Base-by-base conservation (phyloP, 2,888 invertebrate species). In the Campoplex nolae region DNA sequence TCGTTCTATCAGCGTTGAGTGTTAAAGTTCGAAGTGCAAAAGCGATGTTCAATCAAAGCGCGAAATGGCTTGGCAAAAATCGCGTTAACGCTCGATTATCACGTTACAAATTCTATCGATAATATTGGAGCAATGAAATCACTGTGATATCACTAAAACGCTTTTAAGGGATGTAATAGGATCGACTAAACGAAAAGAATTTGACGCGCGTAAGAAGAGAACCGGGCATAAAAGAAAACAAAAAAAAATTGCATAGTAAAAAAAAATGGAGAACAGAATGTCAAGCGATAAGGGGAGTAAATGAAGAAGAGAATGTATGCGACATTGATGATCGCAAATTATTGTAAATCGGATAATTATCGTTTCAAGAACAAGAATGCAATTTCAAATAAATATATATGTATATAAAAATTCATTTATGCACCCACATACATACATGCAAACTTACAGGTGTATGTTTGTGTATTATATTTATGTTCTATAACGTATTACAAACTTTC, bases 61-160 rank as follows among this genome's bases (percentile, higher is more conserved):
- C 28, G 45, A 58, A 65, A 51, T 68, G 80, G 84, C n/a, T 67
- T 73, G 86, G 81, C 80, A 80, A 83, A 74, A 67, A 80, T 81
- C 32, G 73, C 79, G 68, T 65, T 32, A 42, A 68, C 70, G 68
- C 51, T 51, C 80, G 86, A 76, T 84, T 81, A 81, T 77, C 84
- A 77, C 77, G 67, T 89, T 87, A 89, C 89, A 89, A 92, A 92
- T 92, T 92, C 92, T 93, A 93, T 93, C 92, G 92, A 93, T 93
- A 93, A 93, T 93, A 93, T 93, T 93, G 93, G 93, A 93, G 93
- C 93, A 93, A 93, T 93, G 93, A 93, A 93, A 93, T 93, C 93
- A 93, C 93, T 93, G 93, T 93, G 93, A 93, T 93, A 93, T 93
- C 93, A 93, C 93, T 93, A 93, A 93, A 93, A 93, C 93, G 93